Evolutionary conservation across 1,140 invertebrate species (phyloP).

Genomic region (Drosophila nasuta): DNA sequence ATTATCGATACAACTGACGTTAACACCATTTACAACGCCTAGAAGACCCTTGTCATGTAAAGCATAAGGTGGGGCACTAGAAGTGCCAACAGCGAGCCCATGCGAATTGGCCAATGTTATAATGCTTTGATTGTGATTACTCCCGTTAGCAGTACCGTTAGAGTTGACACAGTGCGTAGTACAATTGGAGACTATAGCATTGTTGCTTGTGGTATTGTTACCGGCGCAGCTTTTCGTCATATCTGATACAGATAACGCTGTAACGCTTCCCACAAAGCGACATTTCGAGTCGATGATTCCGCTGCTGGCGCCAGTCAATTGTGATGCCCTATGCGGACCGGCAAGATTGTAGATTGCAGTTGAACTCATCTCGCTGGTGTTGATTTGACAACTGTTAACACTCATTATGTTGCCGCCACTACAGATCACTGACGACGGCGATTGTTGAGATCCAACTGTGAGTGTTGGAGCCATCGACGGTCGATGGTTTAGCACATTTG

Average conservation of each 20-base stretch:
- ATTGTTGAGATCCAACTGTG: constrained; percentile 37
- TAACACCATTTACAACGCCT: constrained; percentile 42
- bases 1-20: constrained; percentile 58
- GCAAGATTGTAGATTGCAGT: constrained; percentile 55
- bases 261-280: constrained; percentile 37
- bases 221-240: constrained; percentile 32
- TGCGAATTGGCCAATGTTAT: constrained; percentile 49
- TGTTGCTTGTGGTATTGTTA: constrained; percentile 1
- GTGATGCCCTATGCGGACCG: constrained; percentile 28
- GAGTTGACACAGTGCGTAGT: constrained; percentile 11
- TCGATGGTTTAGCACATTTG: constrained; percentile 56
- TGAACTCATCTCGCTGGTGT: constrained; percentile 43
- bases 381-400: constrained; percentile 49
- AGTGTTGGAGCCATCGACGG: constrained; percentile 20
- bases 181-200: background rate
- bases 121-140: constrained; percentile 32
- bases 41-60: constrained; percentile 57
- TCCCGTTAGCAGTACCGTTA: constrained; percentile 6
- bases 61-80: constrained; percentile 33
- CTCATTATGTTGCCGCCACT: constrained; percentile 55
- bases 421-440: constrained; percentile 60
- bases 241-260: constrained; percentile 27
- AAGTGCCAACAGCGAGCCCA: constrained; percentile 35
- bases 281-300: constrained; percentile 45
- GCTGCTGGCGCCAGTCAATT: constrained; percentile 21